Percentiles rank a stretch among this genome's conserved stretches.
phyloP scores from a whole-genome alignment of 1,140 invertebrate genomes.

The Caenorhabditis tropicalis region DNA sequence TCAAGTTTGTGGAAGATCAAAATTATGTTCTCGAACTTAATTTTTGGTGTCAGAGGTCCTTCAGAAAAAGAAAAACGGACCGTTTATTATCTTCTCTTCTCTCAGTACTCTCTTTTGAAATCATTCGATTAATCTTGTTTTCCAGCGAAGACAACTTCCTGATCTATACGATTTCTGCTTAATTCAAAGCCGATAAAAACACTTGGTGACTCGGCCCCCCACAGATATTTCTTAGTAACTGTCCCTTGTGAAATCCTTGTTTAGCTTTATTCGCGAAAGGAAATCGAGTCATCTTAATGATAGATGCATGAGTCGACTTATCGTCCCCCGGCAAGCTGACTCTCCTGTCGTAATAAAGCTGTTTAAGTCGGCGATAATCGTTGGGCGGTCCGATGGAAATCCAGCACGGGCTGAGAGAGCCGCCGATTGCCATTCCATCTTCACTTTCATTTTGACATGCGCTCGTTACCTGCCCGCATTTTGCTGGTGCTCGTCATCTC shows the following conservation, averaged over 20 bases:
- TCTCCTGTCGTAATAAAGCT: conserved; percentile 31
- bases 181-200: not conserved
- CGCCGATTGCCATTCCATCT: not conserved
- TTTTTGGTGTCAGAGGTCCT: too few relatives aligned
- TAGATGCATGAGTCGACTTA: conserved; percentile 21
- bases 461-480: conserved; percentile 7
- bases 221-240: not conserved
- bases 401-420: not conserved
- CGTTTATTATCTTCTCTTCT: too few relatives aligned
- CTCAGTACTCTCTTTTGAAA: too few relatives aligned
- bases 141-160: not conserved
- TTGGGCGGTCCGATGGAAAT: not conserved
- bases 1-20: too few relatives aligned
- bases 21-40: too few relatives aligned
- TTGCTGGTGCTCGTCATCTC: conserved; percentile 33
- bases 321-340: not conserved
- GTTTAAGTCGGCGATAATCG: conserved; percentile 33
- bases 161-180: not conserved
- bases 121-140: not conserved
- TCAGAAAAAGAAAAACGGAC: too few relatives aligned
- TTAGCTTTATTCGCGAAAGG: not conserved
- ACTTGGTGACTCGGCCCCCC: not conserved
- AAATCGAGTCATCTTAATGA: not conserved
- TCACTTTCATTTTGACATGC: conserved; percentile 32
- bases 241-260: not conserved